Conservation (phyloP, 1,140 invertebrate genomes). For the Archivesica marissinica region DNA sequence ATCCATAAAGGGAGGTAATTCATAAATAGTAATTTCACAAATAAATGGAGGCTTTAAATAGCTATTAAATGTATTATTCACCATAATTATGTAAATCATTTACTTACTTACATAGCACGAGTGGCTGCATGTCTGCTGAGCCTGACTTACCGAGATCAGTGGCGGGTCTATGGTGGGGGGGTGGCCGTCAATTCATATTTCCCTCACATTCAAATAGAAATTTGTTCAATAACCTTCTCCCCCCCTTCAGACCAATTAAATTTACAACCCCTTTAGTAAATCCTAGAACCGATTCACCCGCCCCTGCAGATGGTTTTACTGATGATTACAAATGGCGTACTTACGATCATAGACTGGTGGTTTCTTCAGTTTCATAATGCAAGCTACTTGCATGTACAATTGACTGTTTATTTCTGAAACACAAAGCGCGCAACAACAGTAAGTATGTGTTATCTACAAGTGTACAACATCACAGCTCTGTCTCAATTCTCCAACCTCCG, state of each 20-base stretch:
- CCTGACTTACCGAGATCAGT: too few relatives aligned
- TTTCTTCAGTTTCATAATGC: conserved; percentile 60
- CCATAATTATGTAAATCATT: too few relatives aligned
- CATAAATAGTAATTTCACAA: too few relatives aligned
- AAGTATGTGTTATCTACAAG: conserved; percentile 18
- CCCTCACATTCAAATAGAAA: background rate
- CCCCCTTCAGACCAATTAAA: background rate
- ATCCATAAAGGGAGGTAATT: too few relatives aligned
- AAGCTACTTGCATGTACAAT: conserved; percentile 51
- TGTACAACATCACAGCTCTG: too few relatives aligned
- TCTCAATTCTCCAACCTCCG: too few relatives aligned
- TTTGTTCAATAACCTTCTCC: background rate
- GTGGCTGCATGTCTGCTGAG: too few relatives aligned
- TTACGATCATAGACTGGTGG: conserved; percentile 62
- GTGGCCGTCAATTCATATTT: background rate
- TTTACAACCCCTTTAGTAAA: background rate
- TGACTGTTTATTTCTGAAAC: conserved; percentile 40
- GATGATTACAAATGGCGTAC: background rate
- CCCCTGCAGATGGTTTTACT: background rate
- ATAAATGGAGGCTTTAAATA: too few relatives aligned
- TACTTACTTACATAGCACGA: too few relatives aligned
- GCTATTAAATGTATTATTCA: too few relatives aligned
- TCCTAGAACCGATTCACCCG: background rate
- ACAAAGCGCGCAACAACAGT: conserved; percentile 7
- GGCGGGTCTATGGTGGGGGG: too few relatives aligned